Conservation (phyloP, 2,888 invertebrate species). For the Heliconius cydno region DNA sequence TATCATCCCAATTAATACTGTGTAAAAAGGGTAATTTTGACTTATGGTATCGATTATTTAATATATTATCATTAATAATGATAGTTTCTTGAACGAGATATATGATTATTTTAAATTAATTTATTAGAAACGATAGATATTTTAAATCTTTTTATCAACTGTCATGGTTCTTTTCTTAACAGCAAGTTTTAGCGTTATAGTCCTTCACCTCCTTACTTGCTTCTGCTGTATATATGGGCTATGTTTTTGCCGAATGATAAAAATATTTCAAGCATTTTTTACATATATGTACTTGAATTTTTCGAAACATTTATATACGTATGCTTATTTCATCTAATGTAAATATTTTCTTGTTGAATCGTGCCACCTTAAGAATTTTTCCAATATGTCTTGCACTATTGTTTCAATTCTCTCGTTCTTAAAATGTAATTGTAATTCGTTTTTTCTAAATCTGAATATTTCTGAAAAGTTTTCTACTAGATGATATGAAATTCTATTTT, state of each 20-base stretch:
- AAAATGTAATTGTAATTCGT: constrained; percentile 7
- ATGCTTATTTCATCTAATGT: constrained; percentile 46
- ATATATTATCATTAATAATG: neutral
- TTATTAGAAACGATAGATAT: neutral
- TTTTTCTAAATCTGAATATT: constrained; percentile 56
- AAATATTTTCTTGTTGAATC: constrained; percentile 47
- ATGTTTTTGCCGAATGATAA: constrained; percentile 56
- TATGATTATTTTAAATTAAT: neutral
- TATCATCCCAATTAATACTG: neutral
- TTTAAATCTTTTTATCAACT: neutral
- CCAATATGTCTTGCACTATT: constrained; percentile 46
- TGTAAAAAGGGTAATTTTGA: neutral
- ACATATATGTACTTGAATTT: constrained; percentile 59
- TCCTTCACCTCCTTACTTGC: constrained; percentile 58
- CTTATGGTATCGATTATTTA: neutral
- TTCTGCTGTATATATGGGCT: constrained; percentile 66
- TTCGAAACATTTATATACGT: constrained; percentile 65
- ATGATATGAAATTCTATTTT: constrained; percentile 76
- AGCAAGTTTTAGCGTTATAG: constrained; percentile 47
- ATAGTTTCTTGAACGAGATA: neutral
- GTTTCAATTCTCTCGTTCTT: constrained; percentile 45
- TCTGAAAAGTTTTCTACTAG: constrained; percentile 74
- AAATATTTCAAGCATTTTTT: constrained; percentile 49
- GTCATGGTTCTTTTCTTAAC: constrained; percentile 18
- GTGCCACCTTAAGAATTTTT: constrained; percentile 43